Base-by-base conservation (phyloP, 2,113 vertebrate genomes). In the Excalfactoria chinensis region DNA sequence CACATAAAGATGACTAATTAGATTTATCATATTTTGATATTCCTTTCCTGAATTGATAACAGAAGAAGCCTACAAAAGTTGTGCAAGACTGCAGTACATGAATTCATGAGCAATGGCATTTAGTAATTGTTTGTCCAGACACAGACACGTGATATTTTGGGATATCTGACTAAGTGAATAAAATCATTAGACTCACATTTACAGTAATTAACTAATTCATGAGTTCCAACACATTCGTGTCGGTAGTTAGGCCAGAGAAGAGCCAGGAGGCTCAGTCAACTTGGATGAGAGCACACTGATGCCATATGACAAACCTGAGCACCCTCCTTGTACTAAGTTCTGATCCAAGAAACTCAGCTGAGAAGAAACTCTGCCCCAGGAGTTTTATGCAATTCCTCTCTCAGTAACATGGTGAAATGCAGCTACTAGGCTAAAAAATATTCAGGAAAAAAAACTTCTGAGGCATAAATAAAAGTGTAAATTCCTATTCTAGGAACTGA, bases 321-420 rank as follows among this genome's bases (percentile, higher is more conserved):
- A 13, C 35, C 9, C 37, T 81, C 0, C 3, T 62, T 0, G 0
- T 3, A 3, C 28, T 55, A 15, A 7, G 9, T 28, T 30, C 40
- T 58, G 41, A 4, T 48, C 17, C 14, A 84, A 32, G 11, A 22
- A 44, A 83, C 21, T 48, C 25, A 66, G 13, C 22, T 46, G 26
- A 62, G 7, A 1, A 48, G 30, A 82, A 83, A 85, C 21, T 3
- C 12, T 41, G 28, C 68, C 9, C 21, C 14, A 17, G 17, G 8
- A 53, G 55, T 89, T 83, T 66, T 5, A 77, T 58, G 9, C 53
- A 91, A 66, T 58, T 79, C 5, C 58, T 64, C 20, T 73, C 32
- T 12, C 59, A 34, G 4, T 72, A 84, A 44, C 0, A 0, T 22
- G 68, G 63, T 6, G 8, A 73, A 82, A 76, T 6, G 3, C 5